phyloP scores from a whole-genome alignment of 1,140 invertebrate species.

The Lamellibrachia luymesi region DNA sequence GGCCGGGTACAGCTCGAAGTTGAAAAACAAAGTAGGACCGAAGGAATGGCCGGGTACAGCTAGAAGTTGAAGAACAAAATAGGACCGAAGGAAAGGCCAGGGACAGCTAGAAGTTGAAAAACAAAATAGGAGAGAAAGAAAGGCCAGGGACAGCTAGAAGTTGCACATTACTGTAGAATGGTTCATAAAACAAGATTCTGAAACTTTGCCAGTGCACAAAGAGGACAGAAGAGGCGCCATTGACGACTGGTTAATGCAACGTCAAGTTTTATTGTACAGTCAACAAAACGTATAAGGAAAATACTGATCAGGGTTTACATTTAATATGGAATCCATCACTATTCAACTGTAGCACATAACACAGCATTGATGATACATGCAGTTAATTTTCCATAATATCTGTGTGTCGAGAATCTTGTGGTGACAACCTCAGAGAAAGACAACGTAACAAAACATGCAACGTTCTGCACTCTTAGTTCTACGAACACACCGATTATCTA shows the following conservation, averaged over 20 bases:
- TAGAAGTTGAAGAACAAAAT: too few species aligned
- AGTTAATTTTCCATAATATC: not conserved
- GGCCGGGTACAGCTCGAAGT: too few species aligned
- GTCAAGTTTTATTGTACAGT: not conserved
- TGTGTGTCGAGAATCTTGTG: not conserved
- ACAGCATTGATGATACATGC: not conserved
- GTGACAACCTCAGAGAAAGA: not conserved
- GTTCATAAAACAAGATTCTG: too few species aligned
- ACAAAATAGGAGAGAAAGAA: too few species aligned
- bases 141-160: too few species aligned
- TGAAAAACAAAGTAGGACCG: too few species aligned
- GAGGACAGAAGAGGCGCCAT: not conserved
- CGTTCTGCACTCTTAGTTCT: too few species aligned
- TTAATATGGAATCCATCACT: not conserved
- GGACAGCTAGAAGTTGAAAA: too few species aligned
- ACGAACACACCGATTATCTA: not conserved
- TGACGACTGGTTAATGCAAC: not conserved
- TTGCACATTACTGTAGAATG: too few species aligned
- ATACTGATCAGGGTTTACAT: not conserved
- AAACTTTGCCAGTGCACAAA: not conserved
- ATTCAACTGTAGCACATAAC: not conserved
- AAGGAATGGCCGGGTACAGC: too few species aligned
- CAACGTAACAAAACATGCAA: not conserved
- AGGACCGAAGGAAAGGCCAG: too few species aligned
- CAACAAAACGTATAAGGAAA: not conserved